Evolutionary conservation across 2,797 vertebrate genomes (phyloP).

Genomic region (Lacerta agilis): DNA sequence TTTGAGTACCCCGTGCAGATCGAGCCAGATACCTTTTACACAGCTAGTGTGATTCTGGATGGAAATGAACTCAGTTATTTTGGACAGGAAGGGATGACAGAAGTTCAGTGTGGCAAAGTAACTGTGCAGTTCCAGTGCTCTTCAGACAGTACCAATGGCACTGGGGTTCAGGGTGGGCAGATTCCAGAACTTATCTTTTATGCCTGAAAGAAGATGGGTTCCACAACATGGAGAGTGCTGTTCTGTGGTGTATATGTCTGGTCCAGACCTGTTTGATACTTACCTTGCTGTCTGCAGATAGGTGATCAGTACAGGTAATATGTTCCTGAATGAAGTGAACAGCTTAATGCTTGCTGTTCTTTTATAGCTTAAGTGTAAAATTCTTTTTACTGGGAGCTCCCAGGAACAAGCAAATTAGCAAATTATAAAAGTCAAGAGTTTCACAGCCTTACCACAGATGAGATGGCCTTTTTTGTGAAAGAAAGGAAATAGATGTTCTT

Average conservation of each 20-base stretch:
- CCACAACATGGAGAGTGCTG: conserved; percentile 38
- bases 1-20: conserved; percentile 98
- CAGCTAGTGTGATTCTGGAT: conserved; percentile 94
- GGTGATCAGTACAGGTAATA: conserved; percentile 63
- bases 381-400: conserved; percentile 69
- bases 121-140: conserved; percentile 99
- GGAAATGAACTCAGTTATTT: conserved; percentile 97
- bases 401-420: conserved; percentile 57
- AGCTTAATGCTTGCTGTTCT: conserved; percentile 64
- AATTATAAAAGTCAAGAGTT: conserved; percentile 47
- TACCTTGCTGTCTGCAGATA: conserved; percentile 70
- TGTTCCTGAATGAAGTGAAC: conserved; percentile 61
- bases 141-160: conserved; percentile 97
- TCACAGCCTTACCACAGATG: conserved; percentile 26
- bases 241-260: conserved; percentile 43
- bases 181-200: conserved; percentile 98
- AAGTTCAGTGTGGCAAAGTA: conserved; percentile 97
- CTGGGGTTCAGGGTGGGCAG: conserved; percentile 96
- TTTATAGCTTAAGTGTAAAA: conserved; percentile 68
- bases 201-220: conserved; percentile 79
- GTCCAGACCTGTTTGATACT: conserved; percentile 60
- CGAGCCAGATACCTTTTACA: conserved; percentile 97
- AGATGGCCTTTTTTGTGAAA: conserved; percentile 8
- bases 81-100: conserved; percentile 98
- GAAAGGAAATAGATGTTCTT: conserved; percentile 11